These are phyloP conservation scores for Andrena hattorfiana DNA, from an alignment of 2,888 invertebrate genomes.

Conservation along the genomic window DNA sequence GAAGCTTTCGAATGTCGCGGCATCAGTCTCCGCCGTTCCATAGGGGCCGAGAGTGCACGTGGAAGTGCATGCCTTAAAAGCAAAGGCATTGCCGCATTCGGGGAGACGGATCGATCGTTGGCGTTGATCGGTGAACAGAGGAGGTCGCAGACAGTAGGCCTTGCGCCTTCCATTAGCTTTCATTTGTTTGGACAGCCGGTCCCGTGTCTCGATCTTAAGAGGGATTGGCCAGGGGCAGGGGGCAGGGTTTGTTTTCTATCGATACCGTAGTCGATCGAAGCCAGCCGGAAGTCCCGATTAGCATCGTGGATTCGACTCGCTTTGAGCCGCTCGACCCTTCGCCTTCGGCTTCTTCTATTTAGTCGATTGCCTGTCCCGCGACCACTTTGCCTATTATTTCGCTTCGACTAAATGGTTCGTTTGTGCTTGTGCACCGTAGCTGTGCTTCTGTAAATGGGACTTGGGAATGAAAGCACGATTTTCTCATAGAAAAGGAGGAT, in stretches of 20 bases:
- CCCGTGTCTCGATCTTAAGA: conserved; percentile 70
- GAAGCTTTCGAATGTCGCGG: conserved; percentile 6
- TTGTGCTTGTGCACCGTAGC: neutral
- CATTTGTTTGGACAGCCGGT: conserved; percentile 76
- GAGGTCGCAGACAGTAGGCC: conserved; percentile 59
- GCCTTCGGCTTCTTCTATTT: conserved; percentile 44
- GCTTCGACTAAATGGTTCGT: conserved; percentile 7
- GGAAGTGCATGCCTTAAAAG: conserved; percentile 27
- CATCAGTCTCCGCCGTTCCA: neutral
- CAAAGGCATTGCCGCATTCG: conserved; percentile 32
- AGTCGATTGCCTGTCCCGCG: conserved; percentile 40
- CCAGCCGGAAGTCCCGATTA: conserved; percentile 64
- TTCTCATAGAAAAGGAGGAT: too few relatives aligned
- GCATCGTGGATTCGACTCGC: conserved; percentile 60
- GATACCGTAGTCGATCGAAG: conserved; percentile 61
- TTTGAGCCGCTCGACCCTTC: conserved; percentile 56
- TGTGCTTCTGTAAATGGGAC: neutral
- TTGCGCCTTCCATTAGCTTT: conserved; percentile 75
- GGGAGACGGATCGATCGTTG: conserved; percentile 64
- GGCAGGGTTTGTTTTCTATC: conserved; percentile 70
- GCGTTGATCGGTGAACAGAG: conserved; percentile 59
- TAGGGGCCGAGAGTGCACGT: conserved; percentile 26
- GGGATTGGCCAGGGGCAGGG: conserved; percentile 54
- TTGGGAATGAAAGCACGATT: neutral
- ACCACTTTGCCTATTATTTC: conserved; percentile 51